These are phyloP conservation scores for Drosophila algonquin DNA, from an alignment of 2,888 invertebrate genomes.

Conservation along the genomic window DNA sequence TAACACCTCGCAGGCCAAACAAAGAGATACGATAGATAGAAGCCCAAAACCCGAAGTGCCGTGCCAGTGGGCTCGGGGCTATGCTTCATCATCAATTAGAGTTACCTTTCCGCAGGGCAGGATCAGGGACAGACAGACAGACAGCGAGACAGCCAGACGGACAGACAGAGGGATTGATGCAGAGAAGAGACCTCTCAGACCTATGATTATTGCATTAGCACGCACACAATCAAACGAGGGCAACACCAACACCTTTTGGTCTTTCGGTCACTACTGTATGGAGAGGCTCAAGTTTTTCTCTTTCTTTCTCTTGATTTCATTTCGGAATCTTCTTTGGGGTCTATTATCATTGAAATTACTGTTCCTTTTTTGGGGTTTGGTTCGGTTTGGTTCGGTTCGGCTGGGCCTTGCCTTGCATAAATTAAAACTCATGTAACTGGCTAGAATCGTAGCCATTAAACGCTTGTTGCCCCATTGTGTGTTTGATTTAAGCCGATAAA, in stretches of 20 bases:
- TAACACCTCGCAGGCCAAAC: slow-evolving; percentile 73
- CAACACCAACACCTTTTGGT: slow-evolving; percentile 70
- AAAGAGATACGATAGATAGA: slow-evolving; percentile 38
- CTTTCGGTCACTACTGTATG: slow-evolving; percentile 61
- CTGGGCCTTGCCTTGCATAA: slow-evolving; percentile 57
- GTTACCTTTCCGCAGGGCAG: slow-evolving; percentile 75
- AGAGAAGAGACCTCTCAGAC: neutral
- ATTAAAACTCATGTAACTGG: slow-evolving; percentile 71
- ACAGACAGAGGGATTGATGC: slow-evolving; percentile 3
- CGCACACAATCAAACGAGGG: slow-evolving; percentile 11
- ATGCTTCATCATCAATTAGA: slow-evolving; percentile 76
- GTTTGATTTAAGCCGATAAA: slow-evolving; percentile 79
- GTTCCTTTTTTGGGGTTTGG: slow-evolving; percentile 15
- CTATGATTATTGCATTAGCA: slow-evolving; percentile 70
- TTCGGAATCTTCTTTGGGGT: slow-evolving; percentile 24
- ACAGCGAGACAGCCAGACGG: slow-evolving; percentile 26
- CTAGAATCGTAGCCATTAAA: slow-evolving; percentile 60
- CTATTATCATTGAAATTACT: slow-evolving; percentile 64
- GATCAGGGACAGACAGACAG: slow-evolving; percentile 49
- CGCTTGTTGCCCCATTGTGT: slow-evolving; percentile 63
- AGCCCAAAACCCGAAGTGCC: neutral
- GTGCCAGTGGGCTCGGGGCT: slow-evolving; percentile 15
- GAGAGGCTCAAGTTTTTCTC: neutral
- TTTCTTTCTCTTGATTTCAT: slow-evolving; percentile 22
- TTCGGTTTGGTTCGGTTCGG: neutral